Percentiles rank a stretch among this genome's conserved stretches.
Evolutionary conservation across 2,797 vertebrate genomes (phyloP).

Genomic region (Notoglanidium macrostoma): DNA sequence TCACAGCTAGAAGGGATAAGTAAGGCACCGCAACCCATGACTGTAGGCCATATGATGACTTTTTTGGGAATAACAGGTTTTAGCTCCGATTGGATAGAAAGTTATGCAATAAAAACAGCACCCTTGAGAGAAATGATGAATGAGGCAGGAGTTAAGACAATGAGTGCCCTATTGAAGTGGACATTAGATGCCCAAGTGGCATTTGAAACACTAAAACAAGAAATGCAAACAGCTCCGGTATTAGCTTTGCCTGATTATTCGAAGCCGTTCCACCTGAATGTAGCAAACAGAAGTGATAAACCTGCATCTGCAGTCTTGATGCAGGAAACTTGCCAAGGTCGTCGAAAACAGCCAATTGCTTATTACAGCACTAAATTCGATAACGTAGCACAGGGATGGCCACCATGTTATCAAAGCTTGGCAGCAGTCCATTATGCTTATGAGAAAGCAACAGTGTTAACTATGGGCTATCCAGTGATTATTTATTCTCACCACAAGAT

Average conservation of each 20-base stretch:
- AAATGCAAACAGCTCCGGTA: background rate
- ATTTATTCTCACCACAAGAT: no score
- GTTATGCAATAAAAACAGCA: background rate
- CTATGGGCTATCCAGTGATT: background rate
- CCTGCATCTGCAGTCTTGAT: no score
- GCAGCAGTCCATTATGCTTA: background rate
- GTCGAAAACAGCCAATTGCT: no score
- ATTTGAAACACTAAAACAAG: background rate
- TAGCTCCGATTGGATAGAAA: slow-evolving; percentile 31
- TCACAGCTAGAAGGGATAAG: slow-evolving; percentile 5
- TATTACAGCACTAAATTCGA: background rate
- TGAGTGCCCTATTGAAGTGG: background rate
- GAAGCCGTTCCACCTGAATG: no score
- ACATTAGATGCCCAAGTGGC: background rate
- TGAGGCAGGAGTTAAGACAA: background rate
- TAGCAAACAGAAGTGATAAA: no score
- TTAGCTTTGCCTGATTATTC: no score
- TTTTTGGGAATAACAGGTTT: slow-evolving; percentile 34
- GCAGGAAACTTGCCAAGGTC: no score
- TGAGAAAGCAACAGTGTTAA: background rate
- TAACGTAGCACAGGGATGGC: background rate
- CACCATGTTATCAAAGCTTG: background rate
- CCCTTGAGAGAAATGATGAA: background rate
- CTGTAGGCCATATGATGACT: slow-evolving; percentile 27
- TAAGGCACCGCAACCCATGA: background rate